phyloP scores from a whole-genome alignment of 2,797 vertebrate genomes.

The Rhinichthys osculus region DNA sequence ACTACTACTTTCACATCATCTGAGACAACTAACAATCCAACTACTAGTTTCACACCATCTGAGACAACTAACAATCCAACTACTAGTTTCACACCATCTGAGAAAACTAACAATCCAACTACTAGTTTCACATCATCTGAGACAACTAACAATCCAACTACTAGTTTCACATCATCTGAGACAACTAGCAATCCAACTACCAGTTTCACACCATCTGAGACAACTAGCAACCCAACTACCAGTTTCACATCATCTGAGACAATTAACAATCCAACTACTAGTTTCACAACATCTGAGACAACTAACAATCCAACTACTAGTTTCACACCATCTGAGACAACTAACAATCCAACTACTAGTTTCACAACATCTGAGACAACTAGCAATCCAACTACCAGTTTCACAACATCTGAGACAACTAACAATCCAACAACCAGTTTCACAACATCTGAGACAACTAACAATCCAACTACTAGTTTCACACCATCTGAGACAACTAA shows the following conservation, averaged over 20 bases:
- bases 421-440: background rate
- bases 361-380: background rate
- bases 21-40: background rate
- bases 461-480: background rate
- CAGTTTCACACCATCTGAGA: no score
- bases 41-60: accelerated
- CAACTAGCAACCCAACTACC: accelerated
- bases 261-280: background rate
- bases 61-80: accelerated
- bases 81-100: background rate
- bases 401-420: background rate
- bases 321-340: no score
- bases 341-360: no score
- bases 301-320: no score
- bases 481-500: background rate
- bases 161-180: accelerated
- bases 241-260: accelerated
- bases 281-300: accelerated
- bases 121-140: accelerated
- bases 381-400: background rate
- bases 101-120: background rate
- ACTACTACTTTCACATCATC: no score
- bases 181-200: accelerated
- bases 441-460: accelerated
- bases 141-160: background rate